Conservation (phyloP, 2,888 invertebrate genomes). For the Folsomia candida region DNA sequence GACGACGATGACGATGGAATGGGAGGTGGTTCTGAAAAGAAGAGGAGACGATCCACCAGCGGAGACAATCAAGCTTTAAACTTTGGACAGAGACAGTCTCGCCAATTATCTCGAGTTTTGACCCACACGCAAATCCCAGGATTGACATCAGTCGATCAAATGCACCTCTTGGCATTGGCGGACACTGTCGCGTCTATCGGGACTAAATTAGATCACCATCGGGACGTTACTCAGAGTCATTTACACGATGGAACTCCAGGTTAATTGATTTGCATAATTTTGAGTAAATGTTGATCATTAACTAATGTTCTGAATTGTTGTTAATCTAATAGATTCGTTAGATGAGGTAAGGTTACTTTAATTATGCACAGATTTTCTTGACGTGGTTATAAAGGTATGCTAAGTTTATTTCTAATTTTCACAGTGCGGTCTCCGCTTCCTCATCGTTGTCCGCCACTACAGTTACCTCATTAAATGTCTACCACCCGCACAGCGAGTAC, state of each 20-base stretch:
- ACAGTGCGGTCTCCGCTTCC: constrained; percentile 88
- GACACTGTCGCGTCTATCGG: constrained; percentile 85
- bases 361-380: not conserved
- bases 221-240: constrained; percentile 41
- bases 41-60: constrained; percentile 64
- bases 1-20: constrained; percentile 69
- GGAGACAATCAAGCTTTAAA: constrained; percentile 48
- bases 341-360: not conserved
- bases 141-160: constrained; percentile 93
- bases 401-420: constrained; percentile 1
- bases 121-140: constrained; percentile 95
- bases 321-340: not conserved
- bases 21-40: constrained; percentile 30
- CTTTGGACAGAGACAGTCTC: constrained; percentile 58
- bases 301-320: not conserved
- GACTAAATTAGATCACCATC: constrained; percentile 48
- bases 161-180: constrained; percentile 97
- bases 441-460: constrained; percentile 96
- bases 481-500: constrained; percentile 81
- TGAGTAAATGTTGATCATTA: not conserved
- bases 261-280: constrained; percentile 16
- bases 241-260: constrained; percentile 51
- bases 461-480: constrained; percentile 90
- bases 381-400: no score
- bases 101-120: constrained; percentile 80